Evolutionary conservation across 2,113 vertebrate genomes (phyloP).

Genomic region (Pituophis catenifer): DNA sequence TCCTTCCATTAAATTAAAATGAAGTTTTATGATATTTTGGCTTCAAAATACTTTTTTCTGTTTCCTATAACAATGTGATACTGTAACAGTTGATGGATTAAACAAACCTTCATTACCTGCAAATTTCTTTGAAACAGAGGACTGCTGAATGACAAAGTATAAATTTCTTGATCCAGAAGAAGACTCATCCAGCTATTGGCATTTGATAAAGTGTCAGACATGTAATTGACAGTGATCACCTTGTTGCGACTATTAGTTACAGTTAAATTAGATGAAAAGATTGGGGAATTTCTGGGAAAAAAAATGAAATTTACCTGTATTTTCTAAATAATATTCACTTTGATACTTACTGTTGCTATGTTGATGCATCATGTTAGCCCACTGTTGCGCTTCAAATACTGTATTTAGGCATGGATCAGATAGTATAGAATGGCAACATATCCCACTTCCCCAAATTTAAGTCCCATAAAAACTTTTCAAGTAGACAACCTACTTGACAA

Average conservation of each 20-base stretch:
- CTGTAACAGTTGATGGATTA: neutral
- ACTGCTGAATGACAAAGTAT: constrained; percentile 55
- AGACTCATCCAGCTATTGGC: constrained; percentile 69
- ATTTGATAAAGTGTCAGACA: constrained; percentile 69
- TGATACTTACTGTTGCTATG: neutral
- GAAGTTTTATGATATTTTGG: neutral
- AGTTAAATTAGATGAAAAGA: constrained; percentile 62
- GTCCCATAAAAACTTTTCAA: neutral
- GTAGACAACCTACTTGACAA: neutral
- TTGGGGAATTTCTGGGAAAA: constrained; percentile 55
- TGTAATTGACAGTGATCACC: constrained; percentile 65
- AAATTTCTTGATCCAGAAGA: constrained; percentile 71
- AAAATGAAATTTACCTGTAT: neutral
- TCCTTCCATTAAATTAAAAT: neutral
- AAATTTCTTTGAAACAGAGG: constrained; percentile 45
- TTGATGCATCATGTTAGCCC: neutral
- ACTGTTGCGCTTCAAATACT: neutral
- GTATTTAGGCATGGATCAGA: neutral
- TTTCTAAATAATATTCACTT: neutral
- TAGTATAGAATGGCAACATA: neutral
- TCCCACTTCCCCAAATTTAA: neutral
- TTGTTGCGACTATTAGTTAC: constrained; percentile 69
- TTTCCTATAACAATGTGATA: neutral
- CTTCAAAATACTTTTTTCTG: neutral
- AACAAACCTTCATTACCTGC: neutral